Conservation (phyloP, 2,797 vertebrate species). For the Clarias pachynema region DNA sequence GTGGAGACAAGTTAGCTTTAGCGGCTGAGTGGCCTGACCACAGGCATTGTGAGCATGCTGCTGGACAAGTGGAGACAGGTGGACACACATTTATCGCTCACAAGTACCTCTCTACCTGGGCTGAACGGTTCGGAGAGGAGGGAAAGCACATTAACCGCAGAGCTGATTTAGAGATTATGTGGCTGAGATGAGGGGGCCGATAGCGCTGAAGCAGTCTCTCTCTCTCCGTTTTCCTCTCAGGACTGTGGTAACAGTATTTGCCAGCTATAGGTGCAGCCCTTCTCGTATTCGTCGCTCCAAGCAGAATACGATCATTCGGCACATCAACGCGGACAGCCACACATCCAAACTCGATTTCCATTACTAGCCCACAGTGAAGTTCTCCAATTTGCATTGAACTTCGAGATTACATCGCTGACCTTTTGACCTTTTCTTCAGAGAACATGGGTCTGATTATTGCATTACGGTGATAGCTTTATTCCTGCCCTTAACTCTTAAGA, state of each 20-base stretch:
- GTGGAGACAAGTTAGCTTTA: constrained; percentile 33
- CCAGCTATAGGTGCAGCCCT: constrained; percentile 54
- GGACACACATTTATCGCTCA: constrained; percentile 40
- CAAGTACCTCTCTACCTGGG: constrained; percentile 41
- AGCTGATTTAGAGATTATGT: constrained; percentile 64
- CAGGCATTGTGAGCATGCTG: constrained; percentile 17
- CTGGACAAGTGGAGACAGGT: constrained; percentile 29
- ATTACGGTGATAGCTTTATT: constrained; percentile 22
- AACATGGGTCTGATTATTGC: constrained; percentile 50
- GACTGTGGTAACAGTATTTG: constrained; percentile 69
- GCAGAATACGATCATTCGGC: constrained; percentile 56
- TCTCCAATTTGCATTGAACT: constrained; percentile 48
- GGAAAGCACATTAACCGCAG: constrained; percentile 24
- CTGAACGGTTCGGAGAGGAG: constrained; percentile 42
- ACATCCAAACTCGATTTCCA: constrained; percentile 55
- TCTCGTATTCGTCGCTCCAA: constrained; percentile 52
- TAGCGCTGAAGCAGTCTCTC: constrained; percentile 52
- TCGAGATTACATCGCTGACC: constrained; percentile 60
- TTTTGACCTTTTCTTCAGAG: constrained; percentile 44
- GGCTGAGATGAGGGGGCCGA: constrained; percentile 57
- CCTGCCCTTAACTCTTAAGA: constrained; percentile 5
- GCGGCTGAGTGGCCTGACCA: constrained; percentile 36
- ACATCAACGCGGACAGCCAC: constrained; percentile 35
- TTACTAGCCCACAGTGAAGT: constrained; percentile 58
- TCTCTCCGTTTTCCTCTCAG: constrained; percentile 14